phyloP scores from a whole-genome alignment of 35 echinoderm and acorn worm genomes.

The Stichopus chloronotus region DNA sequence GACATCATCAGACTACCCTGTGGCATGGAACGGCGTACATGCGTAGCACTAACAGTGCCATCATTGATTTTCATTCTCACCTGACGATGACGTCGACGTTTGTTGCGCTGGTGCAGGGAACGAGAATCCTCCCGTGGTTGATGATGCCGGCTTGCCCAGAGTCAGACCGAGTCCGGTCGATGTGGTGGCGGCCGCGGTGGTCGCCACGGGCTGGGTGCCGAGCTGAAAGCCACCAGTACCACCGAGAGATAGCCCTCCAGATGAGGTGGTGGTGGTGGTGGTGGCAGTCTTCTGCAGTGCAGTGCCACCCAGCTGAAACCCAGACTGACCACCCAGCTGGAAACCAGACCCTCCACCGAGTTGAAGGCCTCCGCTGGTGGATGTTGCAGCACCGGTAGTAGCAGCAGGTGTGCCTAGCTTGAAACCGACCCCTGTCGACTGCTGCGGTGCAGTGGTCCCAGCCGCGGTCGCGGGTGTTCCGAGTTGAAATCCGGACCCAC shows the following conservation, averaged over 20 bases:
- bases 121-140: background rate
- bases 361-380: slow-evolving; percentile 1
- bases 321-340: slow-evolving; percentile 22
- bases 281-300: background rate
- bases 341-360: background rate
- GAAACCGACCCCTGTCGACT: background rate
- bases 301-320: background rate
- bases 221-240: slow-evolving; percentile 37
- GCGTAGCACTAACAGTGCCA: no score
- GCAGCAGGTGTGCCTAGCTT: background rate
- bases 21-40: no score
- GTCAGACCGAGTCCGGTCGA: slow-evolving; percentile 50
- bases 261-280: background rate
- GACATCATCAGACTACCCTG: no score
- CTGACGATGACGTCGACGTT: slow-evolving; percentile 10
- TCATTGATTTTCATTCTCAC: background rate
- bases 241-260: slow-evolving; percentile 32
- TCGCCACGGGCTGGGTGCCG: background rate
- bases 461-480: background rate
- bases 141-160: background rate
- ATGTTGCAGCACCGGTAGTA: background rate
- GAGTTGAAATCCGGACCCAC: background rate
- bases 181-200: slow-evolving; percentile 39
- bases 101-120: background rate
- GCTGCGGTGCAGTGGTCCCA: background rate